These are phyloP conservation scores for Xestia ashworthii DNA, from an alignment of 2,888 invertebrate genomes.

Conservation along the genomic window DNA sequence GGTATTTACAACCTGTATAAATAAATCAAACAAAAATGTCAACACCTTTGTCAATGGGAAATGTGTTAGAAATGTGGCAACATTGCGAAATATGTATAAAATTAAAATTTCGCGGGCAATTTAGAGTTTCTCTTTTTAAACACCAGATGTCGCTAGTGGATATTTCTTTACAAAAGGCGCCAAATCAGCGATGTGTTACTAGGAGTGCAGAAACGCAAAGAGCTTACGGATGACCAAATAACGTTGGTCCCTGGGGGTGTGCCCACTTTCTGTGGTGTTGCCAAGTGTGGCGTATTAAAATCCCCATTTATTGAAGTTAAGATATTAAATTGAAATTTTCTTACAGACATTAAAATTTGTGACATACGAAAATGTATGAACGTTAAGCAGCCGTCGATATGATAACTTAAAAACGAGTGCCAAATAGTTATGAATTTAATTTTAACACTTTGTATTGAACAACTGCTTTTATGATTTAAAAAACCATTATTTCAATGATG, in stretches of 20 bases:
- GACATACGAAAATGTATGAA: too few relatives aligned
- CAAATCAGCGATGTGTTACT: not conserved
- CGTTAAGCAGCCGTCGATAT: too few relatives aligned
- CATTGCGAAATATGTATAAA: not conserved
- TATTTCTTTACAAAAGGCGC: not conserved
- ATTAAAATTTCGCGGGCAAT: not conserved
- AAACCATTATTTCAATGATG: too few relatives aligned
- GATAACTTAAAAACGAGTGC: too few relatives aligned
- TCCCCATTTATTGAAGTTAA: not conserved
- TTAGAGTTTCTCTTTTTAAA: not conserved
- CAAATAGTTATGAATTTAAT: too few relatives aligned
- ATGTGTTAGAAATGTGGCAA: not conserved
- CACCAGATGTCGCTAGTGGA: not conserved
- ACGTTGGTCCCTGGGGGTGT: not conserved
- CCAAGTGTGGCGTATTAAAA: not conserved
- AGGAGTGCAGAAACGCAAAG: slow-evolving; percentile 6
- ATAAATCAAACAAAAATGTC: too few relatives aligned
- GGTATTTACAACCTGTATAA: too few relatives aligned
- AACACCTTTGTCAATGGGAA: too few relatives aligned
- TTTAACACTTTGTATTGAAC: too few relatives aligned
- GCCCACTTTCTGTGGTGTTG: not conserved
- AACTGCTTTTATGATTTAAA: too few relatives aligned
- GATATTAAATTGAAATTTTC: too few relatives aligned
- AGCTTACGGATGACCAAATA: not conserved
- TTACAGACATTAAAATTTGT: too few relatives aligned